A percentile compares a stretch with the other conserved stretches of the same genome.
These are phyloP conservation scores for Phragmatobia fuliginosa DNA, from an alignment of 2,888 invertebrate species.

Conservation along the genomic window DNA sequence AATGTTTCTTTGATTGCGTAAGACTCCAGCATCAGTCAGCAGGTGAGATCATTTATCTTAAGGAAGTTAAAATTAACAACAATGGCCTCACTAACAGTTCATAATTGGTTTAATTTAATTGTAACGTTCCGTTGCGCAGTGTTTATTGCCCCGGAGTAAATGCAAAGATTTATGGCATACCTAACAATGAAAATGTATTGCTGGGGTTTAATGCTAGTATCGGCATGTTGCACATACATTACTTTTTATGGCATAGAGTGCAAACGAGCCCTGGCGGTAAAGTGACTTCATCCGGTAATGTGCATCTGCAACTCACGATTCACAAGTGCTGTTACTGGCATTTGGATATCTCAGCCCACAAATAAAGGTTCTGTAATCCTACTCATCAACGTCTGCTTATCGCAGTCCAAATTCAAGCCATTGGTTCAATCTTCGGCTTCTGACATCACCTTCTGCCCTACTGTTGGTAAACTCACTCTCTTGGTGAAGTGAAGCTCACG, in stretches of 20 bases:
- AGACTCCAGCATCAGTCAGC: not conserved
- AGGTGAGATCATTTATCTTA: conserved; percentile 7
- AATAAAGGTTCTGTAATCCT: no score
- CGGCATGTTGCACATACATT: not conserved
- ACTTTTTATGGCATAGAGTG: not conserved
- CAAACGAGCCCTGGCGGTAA: no score
- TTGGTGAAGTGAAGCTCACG: no score
- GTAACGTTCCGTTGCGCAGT: conserved; percentile 17
- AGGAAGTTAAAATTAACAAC: not conserved
- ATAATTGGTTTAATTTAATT: conserved; percentile 40
- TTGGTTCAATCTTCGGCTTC: no score
- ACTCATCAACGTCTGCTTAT: no score
- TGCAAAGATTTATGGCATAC: conserved; percentile 7
- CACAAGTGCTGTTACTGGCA: no score
- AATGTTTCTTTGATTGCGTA: not conserved
- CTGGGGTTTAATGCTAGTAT: not conserved
- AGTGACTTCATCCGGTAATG: no score
- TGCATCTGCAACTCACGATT: no score
- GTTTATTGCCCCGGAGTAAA: conserved; percentile 10
- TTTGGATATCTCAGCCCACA: no score
- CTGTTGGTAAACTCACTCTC: no score
- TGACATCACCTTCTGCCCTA: no score
- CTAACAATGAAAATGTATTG: conserved; percentile 7
- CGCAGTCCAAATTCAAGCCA: no score
- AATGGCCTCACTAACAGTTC: conserved; percentile 1